Conservation (phyloP, 2,113 vertebrate genomes). For the Orthonyx spaldingii region DNA sequence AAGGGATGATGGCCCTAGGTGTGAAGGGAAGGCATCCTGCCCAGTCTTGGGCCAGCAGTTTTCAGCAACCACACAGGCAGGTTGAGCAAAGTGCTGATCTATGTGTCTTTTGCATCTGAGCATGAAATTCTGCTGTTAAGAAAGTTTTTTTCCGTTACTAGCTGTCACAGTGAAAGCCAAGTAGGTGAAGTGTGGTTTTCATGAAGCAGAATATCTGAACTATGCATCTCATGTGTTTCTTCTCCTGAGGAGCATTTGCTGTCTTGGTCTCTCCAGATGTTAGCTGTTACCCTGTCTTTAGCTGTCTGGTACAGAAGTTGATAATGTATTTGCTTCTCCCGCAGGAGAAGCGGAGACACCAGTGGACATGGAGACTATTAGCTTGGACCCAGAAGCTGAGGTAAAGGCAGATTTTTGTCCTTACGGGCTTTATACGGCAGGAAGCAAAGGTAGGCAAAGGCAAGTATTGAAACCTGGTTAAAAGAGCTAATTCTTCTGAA, state of each 20-base stretch:
- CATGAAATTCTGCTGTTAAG: background rate
- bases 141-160: rapidly evolving
- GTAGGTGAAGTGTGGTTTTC: background rate
- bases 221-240: background rate
- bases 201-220: constrained; percentile 25
- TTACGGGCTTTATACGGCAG: background rate
- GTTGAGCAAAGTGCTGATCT: background rate
- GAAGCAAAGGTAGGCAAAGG: background rate
- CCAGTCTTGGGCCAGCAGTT: background rate
- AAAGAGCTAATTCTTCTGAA: background rate
- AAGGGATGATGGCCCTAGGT: background rate
- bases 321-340: background rate
- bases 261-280: background rate
- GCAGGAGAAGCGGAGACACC: constrained; percentile 88
- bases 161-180: background rate
- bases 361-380: constrained; percentile 96
- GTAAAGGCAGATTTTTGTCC: constrained; percentile 69
- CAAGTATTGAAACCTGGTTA: background rate
- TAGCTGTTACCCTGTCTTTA: background rate
- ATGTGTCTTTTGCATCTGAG: background rate
- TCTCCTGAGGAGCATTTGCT: background rate
- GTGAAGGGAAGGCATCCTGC: background rate
- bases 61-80: background rate
- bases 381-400: constrained; percentile 92
- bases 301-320: background rate